Evolutionary conservation across 2,113 vertebrate species (phyloP).

Genomic region (Misgurnus anguillicaudatus): DNA sequence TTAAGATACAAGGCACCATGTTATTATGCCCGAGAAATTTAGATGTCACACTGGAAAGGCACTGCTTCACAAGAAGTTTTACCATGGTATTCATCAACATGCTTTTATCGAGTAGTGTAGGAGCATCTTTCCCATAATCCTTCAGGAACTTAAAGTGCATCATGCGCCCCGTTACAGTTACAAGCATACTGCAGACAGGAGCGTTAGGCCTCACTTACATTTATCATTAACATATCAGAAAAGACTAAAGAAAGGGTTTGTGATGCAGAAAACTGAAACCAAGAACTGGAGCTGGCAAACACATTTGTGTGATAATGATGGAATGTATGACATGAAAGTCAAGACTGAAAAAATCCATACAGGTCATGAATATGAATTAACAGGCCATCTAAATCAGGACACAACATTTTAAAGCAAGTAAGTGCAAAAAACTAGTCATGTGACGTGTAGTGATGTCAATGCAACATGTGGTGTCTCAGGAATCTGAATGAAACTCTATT

Average conservation of each 20-base stretch:
- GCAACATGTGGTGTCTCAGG: too few species aligned
- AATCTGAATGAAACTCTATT: too few species aligned
- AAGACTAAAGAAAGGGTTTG: conserved; percentile 8
- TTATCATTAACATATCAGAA: neutral
- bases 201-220: neutral
- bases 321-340: neutral
- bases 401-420: too few species aligned
- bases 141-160: conserved; percentile 72
- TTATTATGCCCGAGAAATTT: conserved; percentile 1
- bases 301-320: neutral
- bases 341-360: neutral
- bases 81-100: conserved; percentile 31
- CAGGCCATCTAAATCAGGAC: too few species aligned
- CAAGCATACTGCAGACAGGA: neutral
- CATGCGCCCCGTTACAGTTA: conserved; percentile 32
- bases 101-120: conserved; percentile 27
- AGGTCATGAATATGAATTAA: too few species aligned
- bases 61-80: conserved; percentile 50
- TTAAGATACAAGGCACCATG: conserved; percentile 46
- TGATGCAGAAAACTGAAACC: neutral
- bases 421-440: neutral
- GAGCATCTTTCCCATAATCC: conserved; percentile 42
- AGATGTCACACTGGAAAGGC: conserved; percentile 52
- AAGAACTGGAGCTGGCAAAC: neutral
- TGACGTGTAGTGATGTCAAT: neutral